phyloP scores from a whole-genome alignment of 1,140 invertebrate genomes.

The Pogonognathellus flavescens region DNA sequence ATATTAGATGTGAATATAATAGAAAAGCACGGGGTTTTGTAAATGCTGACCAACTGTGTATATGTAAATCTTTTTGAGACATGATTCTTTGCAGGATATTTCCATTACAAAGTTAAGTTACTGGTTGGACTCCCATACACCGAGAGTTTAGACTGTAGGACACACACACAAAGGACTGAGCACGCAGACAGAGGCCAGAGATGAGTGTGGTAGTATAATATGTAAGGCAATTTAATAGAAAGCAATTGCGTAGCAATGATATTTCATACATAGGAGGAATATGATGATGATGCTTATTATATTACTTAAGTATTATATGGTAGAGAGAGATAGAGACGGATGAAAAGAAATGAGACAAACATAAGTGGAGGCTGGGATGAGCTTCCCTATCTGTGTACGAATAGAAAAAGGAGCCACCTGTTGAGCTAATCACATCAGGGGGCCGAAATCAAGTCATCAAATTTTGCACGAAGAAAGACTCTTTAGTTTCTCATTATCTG shows the following conservation, averaged over 20 bases:
- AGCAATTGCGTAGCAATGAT: constrained; percentile 54
- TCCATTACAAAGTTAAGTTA: constrained; percentile 6
- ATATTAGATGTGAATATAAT: neutral
- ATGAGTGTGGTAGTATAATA: neutral
- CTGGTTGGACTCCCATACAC: neutral
- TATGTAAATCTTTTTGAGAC: constrained; percentile 44
- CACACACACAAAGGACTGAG: constrained; percentile 30
- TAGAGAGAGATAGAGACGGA: constrained; percentile 5
- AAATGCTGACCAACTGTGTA: constrained; percentile 4
- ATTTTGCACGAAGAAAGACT: constrained; percentile 63
- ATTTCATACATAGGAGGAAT: constrained; percentile 21
- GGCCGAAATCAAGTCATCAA: constrained; percentile 65
- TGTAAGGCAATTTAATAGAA: constrained; percentile 44
- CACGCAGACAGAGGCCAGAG: neutral
- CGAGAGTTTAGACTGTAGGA: constrained; percentile 33
- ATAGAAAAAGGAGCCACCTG: constrained; percentile 60
- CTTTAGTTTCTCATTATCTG: constrained; percentile 54
- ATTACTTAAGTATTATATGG: constrained; percentile 49
- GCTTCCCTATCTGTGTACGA: neutral
- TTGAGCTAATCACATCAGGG: constrained; percentile 63
- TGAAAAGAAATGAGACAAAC: constrained; percentile 50
- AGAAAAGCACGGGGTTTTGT: neutral
- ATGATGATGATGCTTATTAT: constrained; percentile 29
- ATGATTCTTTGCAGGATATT: constrained; percentile 46
- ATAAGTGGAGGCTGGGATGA: constrained; percentile 52